phyloP scores from a whole-genome alignment of 1,140 invertebrate genomes.

The Drosophila willistoni region DNA sequence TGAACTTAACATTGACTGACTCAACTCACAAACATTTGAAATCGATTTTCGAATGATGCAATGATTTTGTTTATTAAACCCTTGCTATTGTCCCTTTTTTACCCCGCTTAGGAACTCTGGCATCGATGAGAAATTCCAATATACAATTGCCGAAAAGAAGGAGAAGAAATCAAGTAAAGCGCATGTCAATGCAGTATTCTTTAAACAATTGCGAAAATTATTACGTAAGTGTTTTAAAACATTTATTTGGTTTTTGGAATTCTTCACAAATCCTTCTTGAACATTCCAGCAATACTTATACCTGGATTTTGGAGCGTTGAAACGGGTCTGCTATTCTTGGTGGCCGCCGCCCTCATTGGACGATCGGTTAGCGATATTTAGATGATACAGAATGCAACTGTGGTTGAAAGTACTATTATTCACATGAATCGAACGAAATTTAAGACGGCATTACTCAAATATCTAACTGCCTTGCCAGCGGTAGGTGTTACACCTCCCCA shows the following conservation, averaged over 20 bases:
- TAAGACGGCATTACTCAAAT: conserved; percentile 89
- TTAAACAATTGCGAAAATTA: conserved; percentile 90
- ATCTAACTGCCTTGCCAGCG: conserved; percentile 92
- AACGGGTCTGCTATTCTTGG: conserved; percentile 90
- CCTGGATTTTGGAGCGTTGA: conserved; percentile 91
- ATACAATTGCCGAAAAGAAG: conserved; percentile 90
- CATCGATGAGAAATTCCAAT: conserved; percentile 89
- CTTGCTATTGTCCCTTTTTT: not conserved
- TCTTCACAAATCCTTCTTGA: no score
- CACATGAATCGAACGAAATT: conserved; percentile 92
- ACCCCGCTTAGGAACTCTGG: conserved; percentile 63
- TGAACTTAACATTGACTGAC: no score
- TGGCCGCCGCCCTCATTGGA: conserved; percentile 92
- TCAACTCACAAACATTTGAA: no score
- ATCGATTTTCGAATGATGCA: no score
- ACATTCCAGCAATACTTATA: conserved; percentile 88
- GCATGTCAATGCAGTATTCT: conserved; percentile 93
- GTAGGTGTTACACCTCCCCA: conserved; percentile 84
- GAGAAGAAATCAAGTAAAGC: conserved; percentile 88
- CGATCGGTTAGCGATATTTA: conserved; percentile 98
- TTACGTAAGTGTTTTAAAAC: conserved; percentile 84
- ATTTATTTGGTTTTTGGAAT: not conserved
- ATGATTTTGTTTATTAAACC: not conserved
- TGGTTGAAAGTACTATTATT: conserved; percentile 97
- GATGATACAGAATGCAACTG: conserved; percentile 97